phyloP scores from a whole-genome alignment of 2,888 invertebrate genomes.

The Acanthoscelides obtectus region DNA sequence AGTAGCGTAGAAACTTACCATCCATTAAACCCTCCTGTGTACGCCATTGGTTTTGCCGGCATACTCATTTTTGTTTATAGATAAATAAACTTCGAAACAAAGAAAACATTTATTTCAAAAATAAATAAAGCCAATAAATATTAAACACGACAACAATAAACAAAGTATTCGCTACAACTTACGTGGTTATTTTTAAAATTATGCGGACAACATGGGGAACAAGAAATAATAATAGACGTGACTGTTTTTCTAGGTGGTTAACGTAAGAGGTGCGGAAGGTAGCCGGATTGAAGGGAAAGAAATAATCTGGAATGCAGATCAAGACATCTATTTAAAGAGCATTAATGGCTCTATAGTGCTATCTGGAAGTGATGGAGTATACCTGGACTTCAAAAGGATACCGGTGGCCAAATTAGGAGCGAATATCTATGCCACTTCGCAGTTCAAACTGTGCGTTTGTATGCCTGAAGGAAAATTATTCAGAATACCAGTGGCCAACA shows the following conservation, averaged over 20 bases:
- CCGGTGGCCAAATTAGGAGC: constrained; percentile 58
- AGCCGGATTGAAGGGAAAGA: constrained; percentile 67
- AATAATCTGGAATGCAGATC: constrained; percentile 71
- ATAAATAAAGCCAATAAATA: too few relatives aligned
- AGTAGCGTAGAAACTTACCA: too few relatives aligned
- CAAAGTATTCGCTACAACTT: too few relatives aligned
- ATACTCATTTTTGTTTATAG: too few relatives aligned
- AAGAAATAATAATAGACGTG: too few relatives aligned
- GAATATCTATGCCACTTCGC: constrained; percentile 47
- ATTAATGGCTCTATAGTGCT: constrained; percentile 70
- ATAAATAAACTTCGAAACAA: too few relatives aligned
- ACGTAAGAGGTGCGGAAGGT: constrained; percentile 76
- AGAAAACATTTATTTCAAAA: too few relatives aligned
- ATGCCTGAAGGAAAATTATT: constrained; percentile 86
- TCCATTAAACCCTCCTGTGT: too few relatives aligned
- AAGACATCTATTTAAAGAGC: constrained; percentile 71
- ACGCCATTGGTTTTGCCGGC: too few relatives aligned
- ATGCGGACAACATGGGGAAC: too few relatives aligned
- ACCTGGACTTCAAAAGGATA: constrained; percentile 65
- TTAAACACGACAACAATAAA: too few relatives aligned
- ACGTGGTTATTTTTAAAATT: too few relatives aligned
- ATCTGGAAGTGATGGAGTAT: constrained; percentile 65
- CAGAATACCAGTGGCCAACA: constrained; percentile 65
- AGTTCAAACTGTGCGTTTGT: constrained; percentile 85
- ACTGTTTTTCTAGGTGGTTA: constrained; percentile 42